These are phyloP conservation scores for Regulus satrapa DNA, from an alignment of 2,113 vertebrate genomes.

Conservation along the genomic window DNA sequence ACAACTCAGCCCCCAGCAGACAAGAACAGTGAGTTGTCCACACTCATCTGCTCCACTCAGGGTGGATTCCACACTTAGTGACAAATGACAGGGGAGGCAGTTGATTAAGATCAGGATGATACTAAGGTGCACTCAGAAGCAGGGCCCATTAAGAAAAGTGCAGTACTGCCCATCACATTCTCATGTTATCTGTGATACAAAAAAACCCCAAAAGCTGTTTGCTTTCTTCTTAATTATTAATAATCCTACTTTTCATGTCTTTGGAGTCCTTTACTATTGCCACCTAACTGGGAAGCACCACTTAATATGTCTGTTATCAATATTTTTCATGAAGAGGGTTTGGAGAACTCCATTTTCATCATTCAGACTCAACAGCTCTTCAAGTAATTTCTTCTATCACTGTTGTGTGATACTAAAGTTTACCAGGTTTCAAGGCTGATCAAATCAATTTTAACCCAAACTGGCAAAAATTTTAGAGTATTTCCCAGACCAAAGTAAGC, in stretches of 20 bases:
- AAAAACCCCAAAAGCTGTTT: rapidly evolving
- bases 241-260: neutral
- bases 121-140: neutral
- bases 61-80: neutral
- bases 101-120: neutral
- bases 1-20: neutral
- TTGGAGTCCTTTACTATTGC: neutral
- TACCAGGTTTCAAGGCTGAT: neutral
- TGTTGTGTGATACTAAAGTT: neutral
- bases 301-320: neutral
- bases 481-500: neutral
- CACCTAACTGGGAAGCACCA: neutral
- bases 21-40: neutral
- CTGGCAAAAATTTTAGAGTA: neutral
- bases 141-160: neutral
- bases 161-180: neutral
- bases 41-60: neutral
- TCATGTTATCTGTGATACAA: neutral
- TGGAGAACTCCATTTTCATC: neutral
- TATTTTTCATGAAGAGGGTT: neutral
- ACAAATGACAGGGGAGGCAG: neutral
- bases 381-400: neutral
- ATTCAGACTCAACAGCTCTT: neutral
- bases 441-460: neutral
- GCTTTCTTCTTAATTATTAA: neutral